Conservation (phyloP, 2,797 vertebrate genomes). For the Cyclopterus lumpus region DNA sequence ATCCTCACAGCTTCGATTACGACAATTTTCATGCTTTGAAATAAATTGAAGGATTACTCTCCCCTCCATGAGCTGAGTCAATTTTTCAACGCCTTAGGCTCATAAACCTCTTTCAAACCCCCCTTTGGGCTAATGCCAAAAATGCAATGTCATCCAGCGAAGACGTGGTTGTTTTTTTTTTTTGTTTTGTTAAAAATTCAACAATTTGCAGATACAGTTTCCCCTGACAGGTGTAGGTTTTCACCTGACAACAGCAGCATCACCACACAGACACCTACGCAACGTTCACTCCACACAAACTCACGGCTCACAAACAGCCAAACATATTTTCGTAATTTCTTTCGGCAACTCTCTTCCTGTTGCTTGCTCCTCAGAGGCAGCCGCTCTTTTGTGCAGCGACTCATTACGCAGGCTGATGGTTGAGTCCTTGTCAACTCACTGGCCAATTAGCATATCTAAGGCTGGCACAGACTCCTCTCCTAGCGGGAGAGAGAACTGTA, state of each 20-base stretch:
- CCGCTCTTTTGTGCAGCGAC: constrained; percentile 62
- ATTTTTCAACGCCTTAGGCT: constrained; percentile 54
- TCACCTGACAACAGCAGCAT: constrained; percentile 34
- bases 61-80: constrained; percentile 43
- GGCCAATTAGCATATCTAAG: constrained; percentile 82
- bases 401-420: constrained; percentile 79
- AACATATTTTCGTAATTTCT: constrained; percentile 54
- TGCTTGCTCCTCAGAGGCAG: constrained; percentile 58
- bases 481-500: constrained; percentile 58
- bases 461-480: constrained; percentile 68
- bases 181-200: background rate
- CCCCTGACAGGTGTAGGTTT: constrained; percentile 49
- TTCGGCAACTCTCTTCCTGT: constrained; percentile 22
- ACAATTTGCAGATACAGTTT: constrained; percentile 29
- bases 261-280: constrained; percentile 35
- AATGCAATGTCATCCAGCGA: constrained; percentile 41
- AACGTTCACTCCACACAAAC: constrained; percentile 37
- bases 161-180: constrained; percentile 5
- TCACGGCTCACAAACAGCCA: constrained; percentile 46
- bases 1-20: constrained; percentile 49
- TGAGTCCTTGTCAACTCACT: constrained; percentile 82
- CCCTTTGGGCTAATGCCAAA: constrained; percentile 38
- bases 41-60: constrained; percentile 63
- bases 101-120: constrained; percentile 60
- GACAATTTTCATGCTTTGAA: constrained; percentile 60